phyloP scores from a whole-genome alignment of 2,888 invertebrate genomes.

The Zygaena filipendulae region DNA sequence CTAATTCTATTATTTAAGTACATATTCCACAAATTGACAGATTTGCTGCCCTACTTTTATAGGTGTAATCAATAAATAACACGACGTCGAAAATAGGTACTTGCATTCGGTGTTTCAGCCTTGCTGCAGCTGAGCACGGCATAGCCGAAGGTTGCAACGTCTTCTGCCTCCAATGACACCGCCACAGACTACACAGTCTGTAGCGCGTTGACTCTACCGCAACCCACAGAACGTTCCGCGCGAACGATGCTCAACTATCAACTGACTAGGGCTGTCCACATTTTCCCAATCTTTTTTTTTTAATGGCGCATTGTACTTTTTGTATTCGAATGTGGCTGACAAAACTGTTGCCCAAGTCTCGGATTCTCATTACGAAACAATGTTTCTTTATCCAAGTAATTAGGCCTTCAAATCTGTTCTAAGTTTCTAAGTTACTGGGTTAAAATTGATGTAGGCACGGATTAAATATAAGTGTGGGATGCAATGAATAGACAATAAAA shows the following conservation, averaged over 20 bases:
- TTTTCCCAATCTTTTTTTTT: slow-evolving; percentile 40
- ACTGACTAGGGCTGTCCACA: slow-evolving; percentile 54
- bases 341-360: slow-evolving; percentile 37
- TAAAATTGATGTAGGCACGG: too few species aligned
- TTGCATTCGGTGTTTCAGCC: slow-evolving; percentile 55
- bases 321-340: too few species aligned
- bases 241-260: slow-evolving; percentile 36
- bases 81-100: too few species aligned
- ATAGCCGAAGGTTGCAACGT: slow-evolving; percentile 41
- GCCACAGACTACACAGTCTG: slow-evolving; percentile 22
- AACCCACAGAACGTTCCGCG: slow-evolving; percentile 33
- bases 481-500: too few species aligned
- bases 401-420: too few species aligned
- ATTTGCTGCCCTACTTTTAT: too few species aligned
- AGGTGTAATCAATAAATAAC: too few species aligned
- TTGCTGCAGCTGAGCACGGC: slow-evolving; percentile 48
- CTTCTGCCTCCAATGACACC: slow-evolving; percentile 14
- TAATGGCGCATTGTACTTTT: slow-evolving; percentile 52
- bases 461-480: too few species aligned
- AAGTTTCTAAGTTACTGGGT: too few species aligned
- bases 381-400: too few species aligned
- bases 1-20: too few species aligned
- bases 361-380: slow-evolving; percentile 34
- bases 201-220: slow-evolving; percentile 4
- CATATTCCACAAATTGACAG: too few species aligned